Evolutionary conservation across 2,888 invertebrate species (phyloP), one percentile per base, ranked within the genome.

Genomic region (Sesia bembeciformis): DNA sequence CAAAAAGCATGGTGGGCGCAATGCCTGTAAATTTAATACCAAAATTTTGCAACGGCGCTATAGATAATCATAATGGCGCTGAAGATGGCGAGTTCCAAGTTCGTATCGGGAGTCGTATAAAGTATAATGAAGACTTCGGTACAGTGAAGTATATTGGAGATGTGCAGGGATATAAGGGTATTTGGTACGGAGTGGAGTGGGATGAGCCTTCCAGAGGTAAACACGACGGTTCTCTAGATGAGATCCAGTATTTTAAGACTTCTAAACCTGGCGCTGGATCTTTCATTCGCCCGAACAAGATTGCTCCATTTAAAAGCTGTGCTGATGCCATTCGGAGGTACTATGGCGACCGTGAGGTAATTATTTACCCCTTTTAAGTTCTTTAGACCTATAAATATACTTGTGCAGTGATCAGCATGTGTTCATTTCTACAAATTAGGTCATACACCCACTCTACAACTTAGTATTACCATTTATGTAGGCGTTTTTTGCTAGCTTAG

Each of bases 121-220:
- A 83, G 70, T 78, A 80, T 62, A 78, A 73, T 59, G 80, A 85
- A 56, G 82, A 88, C 71, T 84, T 86, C 65, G 90, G 79, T 60
- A 88, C 87, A 4, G 92, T 97, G 40, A 92, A 92, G 73, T 97
- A 94, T 81, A 91, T 96, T 59, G 97, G 97, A 52, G 91, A 92
- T 74, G 92, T 93, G 54, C 91, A 92, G 58, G 93, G 94, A 0
- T 91, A 94, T 67, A 83, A 91, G 56, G 95, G 95, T 50, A 74
- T 88, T 40, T 98, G 98, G 98, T 90, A 97, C 55, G 99, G 99
- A 0, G 92, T 99, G n/a, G 98, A 99, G 76, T 99, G 98, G 98
- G 98, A 99, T 78, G 94, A 97, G 68, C 91, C 93, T 3, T 82
- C 87, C 4, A 91, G 98, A 67, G 99, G 99, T 2, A 98, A 97